Percentiles rank a stretch among this genome's conserved stretches.
Conservation (phyloP, 2,797 vertebrate genomes). For the Onychomys arenicola region DNA sequence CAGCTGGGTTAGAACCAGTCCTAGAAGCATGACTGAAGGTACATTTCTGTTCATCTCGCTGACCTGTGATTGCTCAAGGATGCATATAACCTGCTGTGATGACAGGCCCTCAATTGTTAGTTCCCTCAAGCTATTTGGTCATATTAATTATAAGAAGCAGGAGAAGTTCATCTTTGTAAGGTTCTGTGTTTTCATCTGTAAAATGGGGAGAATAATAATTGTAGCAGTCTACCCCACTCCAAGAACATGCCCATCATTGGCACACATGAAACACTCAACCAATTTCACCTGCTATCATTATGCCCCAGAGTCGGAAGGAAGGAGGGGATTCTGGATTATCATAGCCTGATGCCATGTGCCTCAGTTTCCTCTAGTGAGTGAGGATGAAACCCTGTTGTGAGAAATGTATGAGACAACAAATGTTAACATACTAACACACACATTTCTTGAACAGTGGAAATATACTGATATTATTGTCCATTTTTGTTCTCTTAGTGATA, state of each 20-base stretch:
- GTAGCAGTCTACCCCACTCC: neutral
- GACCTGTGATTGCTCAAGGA: neutral
- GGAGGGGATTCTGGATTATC: neutral
- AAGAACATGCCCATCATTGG: conserved; percentile 29
- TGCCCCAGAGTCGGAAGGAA: neutral
- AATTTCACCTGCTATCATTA: conserved; percentile 23
- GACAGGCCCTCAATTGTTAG: neutral
- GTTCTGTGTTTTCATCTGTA: conserved; percentile 13
- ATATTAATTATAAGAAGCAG: neutral
- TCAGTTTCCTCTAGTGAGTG: neutral
- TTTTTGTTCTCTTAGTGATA: conserved; percentile 27
- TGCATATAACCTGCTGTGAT: neutral
- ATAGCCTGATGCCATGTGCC: neutral
- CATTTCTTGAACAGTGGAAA: conserved; percentile 36
- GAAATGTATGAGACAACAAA: neutral
- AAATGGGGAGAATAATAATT: conserved; percentile 53
- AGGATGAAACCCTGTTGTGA: neutral
- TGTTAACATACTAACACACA: neutral
- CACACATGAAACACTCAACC: neutral
- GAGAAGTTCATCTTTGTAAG: neutral
- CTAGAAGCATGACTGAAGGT: neutral
- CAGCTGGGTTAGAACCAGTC: neutral
- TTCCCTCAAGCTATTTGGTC: conserved; percentile 37
- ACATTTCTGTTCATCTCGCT: neutral
- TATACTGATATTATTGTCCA: neutral